Evolutionary conservation across 2,797 vertebrate species (phyloP).

Genomic region (Xiphophorus birchmanni): DNA sequence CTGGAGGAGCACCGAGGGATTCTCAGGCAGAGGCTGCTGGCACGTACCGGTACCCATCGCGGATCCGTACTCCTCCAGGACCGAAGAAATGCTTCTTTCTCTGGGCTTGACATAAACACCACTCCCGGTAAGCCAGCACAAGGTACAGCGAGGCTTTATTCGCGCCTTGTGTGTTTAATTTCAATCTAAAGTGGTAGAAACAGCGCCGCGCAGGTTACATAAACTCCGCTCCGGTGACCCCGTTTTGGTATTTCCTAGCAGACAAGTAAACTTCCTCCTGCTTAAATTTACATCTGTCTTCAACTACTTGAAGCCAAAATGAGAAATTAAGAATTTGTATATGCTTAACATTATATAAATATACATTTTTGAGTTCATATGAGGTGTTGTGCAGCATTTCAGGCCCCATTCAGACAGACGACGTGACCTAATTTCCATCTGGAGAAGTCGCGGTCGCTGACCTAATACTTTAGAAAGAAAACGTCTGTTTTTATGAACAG

Average conservation of each 20-base stretch:
- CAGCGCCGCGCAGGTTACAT: constrained; percentile 66
- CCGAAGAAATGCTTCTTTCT: constrained; percentile 67
- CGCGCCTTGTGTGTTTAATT: rapidly evolving
- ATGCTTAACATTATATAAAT: rapidly evolving
- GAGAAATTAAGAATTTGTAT: neutral
- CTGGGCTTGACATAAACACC: constrained; percentile 67
- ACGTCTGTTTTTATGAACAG: neutral
- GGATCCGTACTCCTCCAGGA: neutral
- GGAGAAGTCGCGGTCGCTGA: neutral
- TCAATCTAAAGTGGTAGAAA: constrained; percentile 6
- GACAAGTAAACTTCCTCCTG: neutral
- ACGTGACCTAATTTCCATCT: constrained; percentile 61
- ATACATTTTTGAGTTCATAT: rapidly evolving
- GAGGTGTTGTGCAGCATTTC: neutral
- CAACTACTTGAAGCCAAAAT: rapidly evolving
- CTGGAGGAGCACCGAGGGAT: neutral
- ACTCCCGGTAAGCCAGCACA: constrained; percentile 38
- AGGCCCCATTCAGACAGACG: constrained; percentile 13
- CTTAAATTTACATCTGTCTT: neutral
- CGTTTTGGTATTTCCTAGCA: constrained; percentile 37
- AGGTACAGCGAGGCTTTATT: too few relatives aligned
- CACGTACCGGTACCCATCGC: rapidly evolving
- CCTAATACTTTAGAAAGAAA: neutral
- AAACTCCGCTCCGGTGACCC: constrained; percentile 71
- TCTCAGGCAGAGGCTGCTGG: neutral